A percentile compares a stretch with the other conserved stretches of the same genome.
Conservation (phyloP, 2,888 invertebrate species). For the Mythimna loreyi region DNA sequence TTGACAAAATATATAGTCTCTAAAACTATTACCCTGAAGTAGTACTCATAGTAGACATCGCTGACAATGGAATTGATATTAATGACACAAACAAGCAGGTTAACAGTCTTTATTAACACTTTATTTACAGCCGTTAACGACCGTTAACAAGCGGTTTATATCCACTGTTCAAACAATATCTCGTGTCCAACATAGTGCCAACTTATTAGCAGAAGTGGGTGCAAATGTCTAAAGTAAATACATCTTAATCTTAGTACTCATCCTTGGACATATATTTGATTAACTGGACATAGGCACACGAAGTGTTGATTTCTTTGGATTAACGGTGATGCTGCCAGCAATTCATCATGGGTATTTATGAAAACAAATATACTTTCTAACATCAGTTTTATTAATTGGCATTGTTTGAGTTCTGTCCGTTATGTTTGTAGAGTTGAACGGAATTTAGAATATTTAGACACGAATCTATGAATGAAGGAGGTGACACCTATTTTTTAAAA, state of each 20-base stretch:
- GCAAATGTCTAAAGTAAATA: constrained; percentile 39
- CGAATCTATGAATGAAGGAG: background rate
- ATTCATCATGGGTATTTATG: constrained; percentile 51
- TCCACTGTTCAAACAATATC: constrained; percentile 26
- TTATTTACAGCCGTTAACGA: constrained; percentile 5
- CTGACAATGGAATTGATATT: background rate
- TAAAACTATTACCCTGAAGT: background rate
- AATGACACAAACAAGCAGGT: background rate
- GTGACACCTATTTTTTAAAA: background rate
- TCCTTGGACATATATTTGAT: constrained; percentile 48
- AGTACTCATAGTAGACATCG: background rate
- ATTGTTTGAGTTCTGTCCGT: background rate
- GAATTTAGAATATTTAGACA: constrained; percentile 7
- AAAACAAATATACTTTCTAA: constrained; percentile 55
- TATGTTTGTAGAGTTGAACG: constrained; percentile 2
- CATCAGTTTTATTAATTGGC: constrained; percentile 40
- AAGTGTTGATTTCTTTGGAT: constrained; percentile 40
- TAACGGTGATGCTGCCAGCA: constrained; percentile 35
- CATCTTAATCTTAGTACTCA: constrained; percentile 30
- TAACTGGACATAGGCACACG: constrained; percentile 53
- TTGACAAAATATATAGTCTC: background rate
- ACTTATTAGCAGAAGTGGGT: constrained; percentile 39
- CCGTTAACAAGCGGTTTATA: constrained; percentile 29
- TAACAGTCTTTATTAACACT: background rate
- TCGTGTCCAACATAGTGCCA: constrained; percentile 9